These are phyloP conservation scores for Drosophila tanythrix DNA, from an alignment of 2,888 invertebrate genomes.

Conservation along the genomic window DNA sequence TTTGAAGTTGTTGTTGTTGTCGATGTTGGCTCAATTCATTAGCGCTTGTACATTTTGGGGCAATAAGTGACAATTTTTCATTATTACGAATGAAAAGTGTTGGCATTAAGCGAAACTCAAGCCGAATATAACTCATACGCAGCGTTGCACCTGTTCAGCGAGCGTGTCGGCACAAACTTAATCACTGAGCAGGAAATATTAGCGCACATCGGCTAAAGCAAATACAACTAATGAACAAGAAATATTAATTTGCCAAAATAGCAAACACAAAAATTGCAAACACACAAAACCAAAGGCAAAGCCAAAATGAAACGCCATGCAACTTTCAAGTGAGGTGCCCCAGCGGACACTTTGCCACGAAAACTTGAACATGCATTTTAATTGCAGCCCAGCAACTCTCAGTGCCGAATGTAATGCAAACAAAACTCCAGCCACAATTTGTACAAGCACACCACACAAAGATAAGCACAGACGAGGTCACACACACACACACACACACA, in stretches of 20 bases:
- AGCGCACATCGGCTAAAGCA: constrained; percentile 60
- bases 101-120: constrained; percentile 62
- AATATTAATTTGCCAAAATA: constrained; percentile 71
- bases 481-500: constrained; percentile 14
- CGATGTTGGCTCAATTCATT: constrained; percentile 48
- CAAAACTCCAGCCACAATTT: constrained; percentile 71
- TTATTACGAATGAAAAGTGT: constrained; percentile 70
- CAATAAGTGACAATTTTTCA: constrained; percentile 56
- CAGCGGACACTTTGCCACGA: constrained; percentile 68
- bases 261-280: constrained; percentile 20
- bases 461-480: not conserved
- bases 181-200: constrained; percentile 76
- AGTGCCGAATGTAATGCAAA: constrained; percentile 58
- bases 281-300: constrained; percentile 1
- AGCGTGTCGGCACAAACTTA: constrained; percentile 51
- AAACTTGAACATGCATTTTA: constrained; percentile 77
- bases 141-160: constrained; percentile 60
- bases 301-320: constrained; percentile 37
- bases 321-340: constrained; percentile 56
- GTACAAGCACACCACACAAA: constrained; percentile 47
- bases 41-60: constrained; percentile 32
- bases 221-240: constrained; percentile 78
- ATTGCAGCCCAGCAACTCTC: constrained; percentile 63
- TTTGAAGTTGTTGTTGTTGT: not conserved
- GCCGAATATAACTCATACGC: constrained; percentile 68